Conservation (phyloP, 2,113 vertebrate species). For the Bos javanicus region DNA sequence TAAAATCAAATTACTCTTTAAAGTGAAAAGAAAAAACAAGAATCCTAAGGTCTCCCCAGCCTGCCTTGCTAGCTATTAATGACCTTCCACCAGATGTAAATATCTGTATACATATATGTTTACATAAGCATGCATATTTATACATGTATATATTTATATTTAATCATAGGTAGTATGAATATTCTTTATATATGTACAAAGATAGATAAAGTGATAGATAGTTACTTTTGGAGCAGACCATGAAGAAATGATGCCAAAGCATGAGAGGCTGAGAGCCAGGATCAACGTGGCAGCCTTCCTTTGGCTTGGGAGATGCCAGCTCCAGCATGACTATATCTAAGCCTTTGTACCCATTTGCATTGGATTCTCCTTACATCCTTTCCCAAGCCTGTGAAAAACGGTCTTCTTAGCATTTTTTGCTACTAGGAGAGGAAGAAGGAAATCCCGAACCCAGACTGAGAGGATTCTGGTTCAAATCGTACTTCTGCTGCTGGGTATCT, state of each 20-base stretch:
- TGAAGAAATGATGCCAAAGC: not conserved
- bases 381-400: not conserved
- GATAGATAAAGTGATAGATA: not conserved
- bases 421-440: not conserved
- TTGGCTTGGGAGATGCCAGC: not conserved
- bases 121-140: not conserved
- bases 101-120: not conserved
- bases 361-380: not conserved
- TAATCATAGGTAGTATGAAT: not conserved
- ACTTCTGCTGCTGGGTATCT: not conserved
- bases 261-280: not conserved
- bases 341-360: slow-evolving; percentile 1
- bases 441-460: not conserved
- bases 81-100: not conserved
- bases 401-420: slow-evolving; percentile 43
- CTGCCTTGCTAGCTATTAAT: not conserved
- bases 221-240: not conserved
- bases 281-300: not conserved
- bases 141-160: not conserved
- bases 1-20: not conserved
- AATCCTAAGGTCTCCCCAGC: not conserved
- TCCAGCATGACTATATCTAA: slow-evolving; percentile 24
- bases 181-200: not conserved
- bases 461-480: not conserved
- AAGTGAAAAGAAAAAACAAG: not conserved